Conservation (phyloP, 2,113 vertebrate species). For the Sylvietta virens region DNA sequence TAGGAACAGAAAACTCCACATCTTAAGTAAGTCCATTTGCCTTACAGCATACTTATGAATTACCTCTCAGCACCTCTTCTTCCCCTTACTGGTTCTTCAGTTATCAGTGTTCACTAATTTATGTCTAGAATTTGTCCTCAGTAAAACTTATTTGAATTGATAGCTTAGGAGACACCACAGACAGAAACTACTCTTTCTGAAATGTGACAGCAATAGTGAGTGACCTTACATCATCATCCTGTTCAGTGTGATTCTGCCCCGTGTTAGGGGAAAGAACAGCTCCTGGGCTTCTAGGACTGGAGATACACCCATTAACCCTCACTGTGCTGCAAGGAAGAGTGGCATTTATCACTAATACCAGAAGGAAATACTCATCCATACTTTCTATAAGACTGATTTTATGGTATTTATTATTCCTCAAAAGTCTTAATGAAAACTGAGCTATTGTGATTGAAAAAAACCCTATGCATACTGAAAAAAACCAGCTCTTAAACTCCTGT, state of each 20-base stretch:
- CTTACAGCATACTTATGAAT: background rate
- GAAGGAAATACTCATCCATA: background rate
- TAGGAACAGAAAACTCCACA: background rate
- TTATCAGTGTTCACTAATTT: background rate
- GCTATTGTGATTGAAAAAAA: background rate
- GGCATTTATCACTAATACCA: background rate
- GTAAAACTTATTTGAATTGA: background rate
- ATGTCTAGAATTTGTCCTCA: background rate
- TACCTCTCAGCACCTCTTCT: background rate
- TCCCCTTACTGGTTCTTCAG: background rate
- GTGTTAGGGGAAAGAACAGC: background rate
- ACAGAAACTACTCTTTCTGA: background rate
- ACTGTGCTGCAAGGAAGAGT: fast-evolving
- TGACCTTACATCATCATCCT: background rate
- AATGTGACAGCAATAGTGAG: background rate
- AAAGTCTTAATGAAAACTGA: background rate
- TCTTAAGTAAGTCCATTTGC: background rate
- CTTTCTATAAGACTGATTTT: background rate
- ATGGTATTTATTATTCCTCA: background rate
- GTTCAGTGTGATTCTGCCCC: background rate
- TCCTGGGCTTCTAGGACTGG: background rate
- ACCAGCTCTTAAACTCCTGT: fast-evolving
- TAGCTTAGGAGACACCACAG: background rate
- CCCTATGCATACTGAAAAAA: background rate
- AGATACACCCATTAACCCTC: background rate